Evolutionary conservation across 2,113 vertebrate species (phyloP).

Genomic region (Varanus komodoensis): DNA sequence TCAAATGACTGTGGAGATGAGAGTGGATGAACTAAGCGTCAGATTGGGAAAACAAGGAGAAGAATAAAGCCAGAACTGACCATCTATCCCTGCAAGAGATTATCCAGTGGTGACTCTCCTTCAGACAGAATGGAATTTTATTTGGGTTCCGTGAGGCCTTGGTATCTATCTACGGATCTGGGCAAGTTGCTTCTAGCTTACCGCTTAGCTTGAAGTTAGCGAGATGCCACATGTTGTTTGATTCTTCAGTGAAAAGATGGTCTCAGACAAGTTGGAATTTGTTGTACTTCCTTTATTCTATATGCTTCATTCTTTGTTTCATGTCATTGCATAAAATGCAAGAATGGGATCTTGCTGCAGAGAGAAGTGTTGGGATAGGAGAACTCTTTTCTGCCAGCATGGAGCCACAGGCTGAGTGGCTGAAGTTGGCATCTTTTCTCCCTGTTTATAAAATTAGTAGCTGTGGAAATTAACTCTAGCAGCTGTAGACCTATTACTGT

Average conservation of each 20-base stretch:
- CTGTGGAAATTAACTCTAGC: slow-evolving; percentile 83
- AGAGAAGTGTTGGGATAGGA: slow-evolving; percentile 46
- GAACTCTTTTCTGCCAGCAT: slow-evolving; percentile 69
- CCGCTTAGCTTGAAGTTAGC: slow-evolving; percentile 36
- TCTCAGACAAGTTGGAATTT: slow-evolving; percentile 21
- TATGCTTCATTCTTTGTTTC: slow-evolving; percentile 35
- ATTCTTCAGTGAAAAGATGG: slow-evolving; percentile 27
- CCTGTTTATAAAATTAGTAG: slow-evolving; percentile 85
- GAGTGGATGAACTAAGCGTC: too few species aligned
- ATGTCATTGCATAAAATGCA: slow-evolving; percentile 54
- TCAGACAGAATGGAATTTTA: neutral
- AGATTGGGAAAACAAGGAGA: too few species aligned
- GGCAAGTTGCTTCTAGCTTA: neutral
- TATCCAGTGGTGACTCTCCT: neutral
- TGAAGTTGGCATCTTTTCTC: slow-evolving; percentile 79
- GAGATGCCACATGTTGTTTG: neutral
- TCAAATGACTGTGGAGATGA: too few species aligned
- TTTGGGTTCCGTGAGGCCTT: neutral
- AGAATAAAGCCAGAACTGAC: too few species aligned
- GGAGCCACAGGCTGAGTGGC: slow-evolving; percentile 79
- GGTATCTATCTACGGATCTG: neutral
- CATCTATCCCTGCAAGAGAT: neutral
- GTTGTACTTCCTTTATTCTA: slow-evolving; percentile 34
- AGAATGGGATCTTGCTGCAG: slow-evolving; percentile 47
- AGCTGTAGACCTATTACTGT: slow-evolving; percentile 82